Base-by-base conservation (phyloP, 2,888 invertebrate genomes). In the Acleris sparsana region DNA sequence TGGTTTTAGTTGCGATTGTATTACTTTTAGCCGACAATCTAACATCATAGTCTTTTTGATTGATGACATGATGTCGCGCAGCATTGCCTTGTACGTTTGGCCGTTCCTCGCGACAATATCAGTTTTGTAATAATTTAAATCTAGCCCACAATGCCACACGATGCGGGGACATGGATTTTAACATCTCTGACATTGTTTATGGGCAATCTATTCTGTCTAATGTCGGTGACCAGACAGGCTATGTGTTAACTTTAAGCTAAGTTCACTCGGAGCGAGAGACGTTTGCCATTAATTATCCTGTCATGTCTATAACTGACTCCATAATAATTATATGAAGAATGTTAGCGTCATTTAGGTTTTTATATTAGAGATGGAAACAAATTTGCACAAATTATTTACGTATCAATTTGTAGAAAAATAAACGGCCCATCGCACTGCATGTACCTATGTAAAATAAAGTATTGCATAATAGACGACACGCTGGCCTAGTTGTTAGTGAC, bases 71-170 rank as follows among this genome's bases (percentile, higher is more conserved):
- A 39, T 39, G 39, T 39, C 39, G 39, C 39, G 13, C 39, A 39
- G 39, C 13, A 39, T 39, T 39, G 39, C 39, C 39, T 39, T 39
- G 39, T n/a, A 17, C 33, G 53, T 53, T 29, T 29, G 17, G 29
- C 20, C 39, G 33, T 39, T 17, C 58, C 46, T 6, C 53, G 17
- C 53, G 64, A 55, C 62, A 69, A 59, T 56, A 53, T 68, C 61
- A 44, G 33, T 62, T 53, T 56, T 55, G 46, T 39, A 44, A 53
- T 66, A 62, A 66, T 69, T 81, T 82, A 81, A 82, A 85, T 82
- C 78, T 84, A 80, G 80, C 86, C 86, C 85, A 88, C 87, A 84
- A 84, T 80, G 79, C 80, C 81, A 84, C 80, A 80, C 82, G 83
- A 68, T 71, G 67, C 71, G 78, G 78, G 83, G 81, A 84, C 81